Percentiles rank a stretch among this genome's conserved stretches.
Evolutionary conservation across 64 coral and sea anemone species (phyloP).

Genomic region (Actinia equina): DNA sequence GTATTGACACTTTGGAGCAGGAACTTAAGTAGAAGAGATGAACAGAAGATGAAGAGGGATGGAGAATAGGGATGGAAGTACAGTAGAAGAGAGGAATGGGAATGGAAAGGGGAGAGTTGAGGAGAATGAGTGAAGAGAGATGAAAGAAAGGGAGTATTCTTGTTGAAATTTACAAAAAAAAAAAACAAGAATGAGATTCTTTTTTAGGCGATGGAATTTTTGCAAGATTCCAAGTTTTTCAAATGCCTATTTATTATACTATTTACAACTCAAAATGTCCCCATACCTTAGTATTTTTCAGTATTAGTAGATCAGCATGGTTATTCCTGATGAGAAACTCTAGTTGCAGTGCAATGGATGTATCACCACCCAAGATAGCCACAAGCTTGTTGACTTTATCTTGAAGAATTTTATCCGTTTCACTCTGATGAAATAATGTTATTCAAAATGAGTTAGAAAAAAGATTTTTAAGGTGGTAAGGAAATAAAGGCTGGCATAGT

Average conservation of each 20-base stretch:
- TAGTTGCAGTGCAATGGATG: slow-evolving; percentile 83
- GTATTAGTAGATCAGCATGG: slow-evolving; percentile 94
- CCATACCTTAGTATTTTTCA: slow-evolving; percentile 94
- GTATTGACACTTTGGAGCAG: too few species aligned
- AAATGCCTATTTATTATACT: not conserved
- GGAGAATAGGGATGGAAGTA: too few species aligned
- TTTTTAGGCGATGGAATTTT: too few species aligned
- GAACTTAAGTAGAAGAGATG: too few species aligned
- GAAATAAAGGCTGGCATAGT: too few species aligned
- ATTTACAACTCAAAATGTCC: not conserved
- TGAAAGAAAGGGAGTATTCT: too few species aligned
- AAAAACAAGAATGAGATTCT: too few species aligned
- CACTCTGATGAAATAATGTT: slow-evolving; percentile 57
- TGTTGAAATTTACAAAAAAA: too few species aligned
- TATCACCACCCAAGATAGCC: slow-evolving; percentile 88
- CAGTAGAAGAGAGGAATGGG: too few species aligned
- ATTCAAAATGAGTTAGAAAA: not conserved
- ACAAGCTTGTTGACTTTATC: slow-evolving; percentile 87
- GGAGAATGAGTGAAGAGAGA: too few species aligned
- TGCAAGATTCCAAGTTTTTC: not conserved
- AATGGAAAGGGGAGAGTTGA: too few species aligned
- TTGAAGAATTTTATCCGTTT: slow-evolving; percentile 70
- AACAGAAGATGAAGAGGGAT: too few species aligned
- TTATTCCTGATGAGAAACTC: slow-evolving; percentile 99
- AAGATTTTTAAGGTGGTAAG: not conserved